Evolutionary conservation across 2,888 invertebrate genomes (phyloP).

Genomic region (Osmoderma eremita): DNA sequence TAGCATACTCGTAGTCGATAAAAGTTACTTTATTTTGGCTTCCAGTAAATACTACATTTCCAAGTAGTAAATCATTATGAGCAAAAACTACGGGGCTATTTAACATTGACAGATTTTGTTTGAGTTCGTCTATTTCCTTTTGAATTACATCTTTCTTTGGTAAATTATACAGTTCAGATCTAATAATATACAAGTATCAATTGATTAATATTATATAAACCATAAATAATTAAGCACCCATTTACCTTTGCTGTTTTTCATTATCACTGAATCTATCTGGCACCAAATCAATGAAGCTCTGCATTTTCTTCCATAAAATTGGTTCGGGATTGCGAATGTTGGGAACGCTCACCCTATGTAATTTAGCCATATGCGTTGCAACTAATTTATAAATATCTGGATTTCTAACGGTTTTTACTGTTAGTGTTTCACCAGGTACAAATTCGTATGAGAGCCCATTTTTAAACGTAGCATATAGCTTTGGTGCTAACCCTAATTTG

Average conservation of each 20-base stretch:
- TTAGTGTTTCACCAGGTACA: constrained; percentile 83
- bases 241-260: constrained; percentile 75
- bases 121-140: constrained; percentile 74
- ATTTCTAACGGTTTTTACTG: constrained; percentile 70
- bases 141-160: constrained; percentile 72
- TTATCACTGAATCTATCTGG: constrained; percentile 76
- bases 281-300: constrained; percentile 78
- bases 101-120: constrained; percentile 70
- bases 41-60: constrained; percentile 89
- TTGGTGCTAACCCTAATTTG: constrained; percentile 81
- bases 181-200: constrained; percentile 57
- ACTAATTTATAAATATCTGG: constrained; percentile 78
- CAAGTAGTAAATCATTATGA: constrained; percentile 96
- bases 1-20: constrained; percentile 98
- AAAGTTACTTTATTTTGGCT: constrained; percentile 78
- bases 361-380: constrained; percentile 83
- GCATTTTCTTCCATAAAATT: constrained; percentile 80
- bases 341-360: constrained; percentile 73
- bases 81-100: constrained; percentile 88
- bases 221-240: background rate
- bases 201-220: background rate
- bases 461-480: constrained; percentile 88
- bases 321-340: constrained; percentile 64
- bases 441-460: constrained; percentile 95
- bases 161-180: constrained; percentile 75